These are phyloP conservation scores for Lepidurus arcticus DNA, from an alignment of 1,140 invertebrate species.

Conservation along the genomic window DNA sequence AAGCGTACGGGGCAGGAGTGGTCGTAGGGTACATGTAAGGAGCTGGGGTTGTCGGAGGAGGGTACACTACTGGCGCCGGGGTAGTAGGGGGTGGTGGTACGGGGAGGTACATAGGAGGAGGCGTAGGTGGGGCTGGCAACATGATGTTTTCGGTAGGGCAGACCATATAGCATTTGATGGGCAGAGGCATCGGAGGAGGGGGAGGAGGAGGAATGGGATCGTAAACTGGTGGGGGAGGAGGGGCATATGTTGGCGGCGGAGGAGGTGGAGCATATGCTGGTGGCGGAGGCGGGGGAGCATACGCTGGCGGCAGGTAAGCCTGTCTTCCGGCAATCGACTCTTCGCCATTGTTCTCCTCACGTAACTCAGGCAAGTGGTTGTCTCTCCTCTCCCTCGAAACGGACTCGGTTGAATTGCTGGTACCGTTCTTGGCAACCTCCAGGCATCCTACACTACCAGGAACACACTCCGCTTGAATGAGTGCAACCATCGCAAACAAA, in stretches of 20 bases:
- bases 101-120: neutral
- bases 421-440: neutral
- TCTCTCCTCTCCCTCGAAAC: neutral
- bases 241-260: no score
- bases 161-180: conserved; percentile 14
- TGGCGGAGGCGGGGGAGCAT: neutral
- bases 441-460: neutral
- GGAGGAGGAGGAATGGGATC: neutral
- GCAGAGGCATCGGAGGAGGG: neutral
- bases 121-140: neutral
- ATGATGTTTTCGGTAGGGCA: conserved; percentile 12
- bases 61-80: no score
- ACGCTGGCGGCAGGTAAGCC: neutral
- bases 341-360: neutral
- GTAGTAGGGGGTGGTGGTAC: neutral
- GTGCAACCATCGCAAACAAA: neutral
- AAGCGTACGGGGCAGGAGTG: neutral
- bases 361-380: neutral
- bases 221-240: conserved; percentile 1
- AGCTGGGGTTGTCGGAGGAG: neutral
- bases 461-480: neutral
- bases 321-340: neutral
- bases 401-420: neutral
- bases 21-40: neutral
- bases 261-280: neutral